Evolutionary conservation across 2,797 vertebrate genomes (phyloP).

Genomic region (Champsocephalus esox): DNA sequence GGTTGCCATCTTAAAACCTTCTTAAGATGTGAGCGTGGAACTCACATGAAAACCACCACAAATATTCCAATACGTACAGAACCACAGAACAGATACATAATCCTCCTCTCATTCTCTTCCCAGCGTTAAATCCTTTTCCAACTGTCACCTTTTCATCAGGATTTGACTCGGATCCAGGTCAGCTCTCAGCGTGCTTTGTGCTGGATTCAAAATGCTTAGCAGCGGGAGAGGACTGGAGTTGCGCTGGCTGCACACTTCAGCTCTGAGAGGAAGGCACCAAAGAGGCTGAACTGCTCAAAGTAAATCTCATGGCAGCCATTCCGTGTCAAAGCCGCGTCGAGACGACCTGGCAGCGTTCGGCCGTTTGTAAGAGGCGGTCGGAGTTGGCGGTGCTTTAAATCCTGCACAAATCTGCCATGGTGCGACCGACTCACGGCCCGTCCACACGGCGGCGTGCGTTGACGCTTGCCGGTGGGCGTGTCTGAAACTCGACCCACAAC

Average conservation of each 20-base stretch:
- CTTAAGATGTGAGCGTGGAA: background rate
- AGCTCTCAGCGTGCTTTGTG: slow-evolving; percentile 36
- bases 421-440: background rate
- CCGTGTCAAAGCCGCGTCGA: slow-evolving; percentile 23
- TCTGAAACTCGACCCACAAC: no score
- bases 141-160: slow-evolving; percentile 29
- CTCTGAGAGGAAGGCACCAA: slow-evolving; percentile 12
- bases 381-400: slow-evolving; percentile 51
- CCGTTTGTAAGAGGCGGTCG: slow-evolving; percentile 35
- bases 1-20: background rate
- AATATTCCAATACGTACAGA: background rate
- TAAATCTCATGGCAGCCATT: slow-evolving; percentile 36
- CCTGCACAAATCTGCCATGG: slow-evolving; percentile 35
- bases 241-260: slow-evolving; percentile 12
- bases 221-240: background rate
- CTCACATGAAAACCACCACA: background rate
- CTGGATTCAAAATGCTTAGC: slow-evolving; percentile 20
- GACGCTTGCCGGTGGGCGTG: no score
- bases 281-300: slow-evolving; percentile 8
- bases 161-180: slow-evolving; percentile 42
- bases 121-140: slow-evolving; percentile 12
- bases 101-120: background rate
- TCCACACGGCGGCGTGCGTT: no score
- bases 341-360: slow-evolving; percentile 43
- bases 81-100: background rate